Percentiles rank a stretch among this genome's conserved stretches.
phyloP scores from a whole-genome alignment of 2,113 vertebrate genomes.

The Hippolais icterina region DNA sequence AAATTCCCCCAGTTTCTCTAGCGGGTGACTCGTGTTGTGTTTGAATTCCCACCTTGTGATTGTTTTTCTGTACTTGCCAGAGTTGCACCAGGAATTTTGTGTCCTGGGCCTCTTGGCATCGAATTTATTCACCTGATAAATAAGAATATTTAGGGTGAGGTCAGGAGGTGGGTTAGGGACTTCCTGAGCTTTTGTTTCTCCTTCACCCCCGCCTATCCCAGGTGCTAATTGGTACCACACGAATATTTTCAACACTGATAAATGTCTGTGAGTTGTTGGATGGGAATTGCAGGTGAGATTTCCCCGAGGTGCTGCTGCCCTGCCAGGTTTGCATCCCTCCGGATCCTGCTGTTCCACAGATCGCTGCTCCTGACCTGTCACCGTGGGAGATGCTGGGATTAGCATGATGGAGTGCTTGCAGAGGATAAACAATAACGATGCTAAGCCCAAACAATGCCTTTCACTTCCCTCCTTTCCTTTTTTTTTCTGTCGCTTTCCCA shows the following conservation, averaged over 20 bases:
- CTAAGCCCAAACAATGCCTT: neutral
- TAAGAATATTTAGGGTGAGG: neutral
- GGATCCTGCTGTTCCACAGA: neutral
- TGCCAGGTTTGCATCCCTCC: neutral
- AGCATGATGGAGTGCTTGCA: conserved; percentile 28
- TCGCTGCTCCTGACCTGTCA: neutral
- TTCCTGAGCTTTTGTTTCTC: neutral
- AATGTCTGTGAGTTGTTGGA: neutral
- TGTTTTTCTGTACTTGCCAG: neutral
- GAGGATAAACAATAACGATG: conserved; percentile 12
- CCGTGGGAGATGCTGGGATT: neutral
- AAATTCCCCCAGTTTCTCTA: neutral
- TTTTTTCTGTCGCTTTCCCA: neutral
- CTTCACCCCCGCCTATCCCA: neutral
- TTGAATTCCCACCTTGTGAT: neutral
- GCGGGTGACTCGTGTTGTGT: neutral
- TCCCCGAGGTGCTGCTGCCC: neutral
- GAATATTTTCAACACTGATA: neutral
- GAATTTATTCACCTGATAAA: neutral
- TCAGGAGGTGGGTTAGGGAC: neutral
- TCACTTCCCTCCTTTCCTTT: neutral
- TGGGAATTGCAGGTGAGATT: neutral
- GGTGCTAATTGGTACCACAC: neutral
- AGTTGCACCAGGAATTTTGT: neutral
- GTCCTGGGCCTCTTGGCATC: neutral